Conservation (phyloP, 2,797 vertebrate species). For the Petrocephalus schoutedeni region DNA sequence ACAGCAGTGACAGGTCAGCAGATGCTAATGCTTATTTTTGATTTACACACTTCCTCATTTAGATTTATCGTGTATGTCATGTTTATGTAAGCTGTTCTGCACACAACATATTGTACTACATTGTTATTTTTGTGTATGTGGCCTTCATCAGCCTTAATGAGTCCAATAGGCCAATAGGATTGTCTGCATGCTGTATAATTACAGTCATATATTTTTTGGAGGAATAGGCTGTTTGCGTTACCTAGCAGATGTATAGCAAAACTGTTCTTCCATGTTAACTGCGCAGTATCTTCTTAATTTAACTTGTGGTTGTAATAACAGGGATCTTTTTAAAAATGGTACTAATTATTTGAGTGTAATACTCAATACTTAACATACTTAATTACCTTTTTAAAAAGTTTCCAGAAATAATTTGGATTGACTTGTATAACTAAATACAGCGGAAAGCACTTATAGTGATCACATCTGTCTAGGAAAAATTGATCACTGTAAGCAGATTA, state of each 20-base stretch:
- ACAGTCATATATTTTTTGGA: neutral
- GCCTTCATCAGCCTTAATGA: neutral
- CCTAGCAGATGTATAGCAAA: neutral
- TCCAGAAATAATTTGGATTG: neutral
- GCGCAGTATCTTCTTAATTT: neutral
- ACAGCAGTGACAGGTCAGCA: conserved; percentile 87
- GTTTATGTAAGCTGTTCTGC: neutral
- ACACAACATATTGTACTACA: neutral
- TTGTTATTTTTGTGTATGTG: neutral
- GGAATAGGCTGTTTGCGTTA: neutral
- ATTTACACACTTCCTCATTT: neutral
- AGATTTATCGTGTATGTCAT: neutral
- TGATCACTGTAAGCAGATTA: no score
- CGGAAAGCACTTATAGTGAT: no score
- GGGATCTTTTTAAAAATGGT: neutral
- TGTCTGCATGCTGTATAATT: neutral
- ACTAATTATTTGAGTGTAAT: neutral
- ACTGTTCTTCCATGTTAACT: neutral
- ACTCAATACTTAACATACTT: neutral
- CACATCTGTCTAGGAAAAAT: no score
- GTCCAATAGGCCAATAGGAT: neutral
- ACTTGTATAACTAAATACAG: neutral
- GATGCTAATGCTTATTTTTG: neutral
- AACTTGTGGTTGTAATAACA: neutral
- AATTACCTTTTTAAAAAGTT: neutral